Evolutionary conservation across 2,113 vertebrate species (phyloP).

Genomic region (Notothenia rossii): DNA sequence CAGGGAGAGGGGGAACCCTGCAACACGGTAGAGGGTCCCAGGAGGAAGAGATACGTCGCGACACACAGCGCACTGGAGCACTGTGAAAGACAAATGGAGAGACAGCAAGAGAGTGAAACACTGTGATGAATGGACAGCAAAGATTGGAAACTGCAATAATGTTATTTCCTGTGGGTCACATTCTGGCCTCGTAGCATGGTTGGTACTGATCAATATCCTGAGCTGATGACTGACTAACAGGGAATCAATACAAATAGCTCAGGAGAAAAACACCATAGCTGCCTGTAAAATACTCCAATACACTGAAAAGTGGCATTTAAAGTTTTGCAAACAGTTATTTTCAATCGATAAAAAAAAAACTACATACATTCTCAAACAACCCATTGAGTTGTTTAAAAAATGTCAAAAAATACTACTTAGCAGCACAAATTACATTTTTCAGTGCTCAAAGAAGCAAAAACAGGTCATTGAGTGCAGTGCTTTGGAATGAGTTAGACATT

Average conservation of each 20-base stretch:
- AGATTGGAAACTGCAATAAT: neutral
- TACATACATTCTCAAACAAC: neutral
- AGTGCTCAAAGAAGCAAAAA: neutral
- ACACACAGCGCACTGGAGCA: constrained; percentile 70
- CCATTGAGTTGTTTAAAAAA: neutral
- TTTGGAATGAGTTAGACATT: neutral
- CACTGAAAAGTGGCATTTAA: neutral
- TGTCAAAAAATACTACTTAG: too few relatives aligned
- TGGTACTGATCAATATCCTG: constrained; percentile 45
- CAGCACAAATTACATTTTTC: neutral
- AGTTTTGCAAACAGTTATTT: neutral
- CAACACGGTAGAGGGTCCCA: constrained; percentile 89
- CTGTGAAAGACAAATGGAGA: constrained; percentile 40
- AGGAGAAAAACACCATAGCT: constrained; percentile 17
- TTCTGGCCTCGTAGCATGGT: constrained; percentile 31
- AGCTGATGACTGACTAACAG: constrained; percentile 49
- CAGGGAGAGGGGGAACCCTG: constrained; percentile 86
- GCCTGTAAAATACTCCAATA: neutral
- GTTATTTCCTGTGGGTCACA: constrained; percentile 14
- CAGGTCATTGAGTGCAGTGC: neutral
- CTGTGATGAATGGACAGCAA: neutral
- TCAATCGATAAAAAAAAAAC: neutral
- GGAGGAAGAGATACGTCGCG: constrained; percentile 86
- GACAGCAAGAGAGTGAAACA: neutral
- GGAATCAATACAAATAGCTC: constrained; percentile 53